phyloP scores from a whole-genome alignment of 2,797 vertebrate genomes.

The Squalus acanthias region DNA sequence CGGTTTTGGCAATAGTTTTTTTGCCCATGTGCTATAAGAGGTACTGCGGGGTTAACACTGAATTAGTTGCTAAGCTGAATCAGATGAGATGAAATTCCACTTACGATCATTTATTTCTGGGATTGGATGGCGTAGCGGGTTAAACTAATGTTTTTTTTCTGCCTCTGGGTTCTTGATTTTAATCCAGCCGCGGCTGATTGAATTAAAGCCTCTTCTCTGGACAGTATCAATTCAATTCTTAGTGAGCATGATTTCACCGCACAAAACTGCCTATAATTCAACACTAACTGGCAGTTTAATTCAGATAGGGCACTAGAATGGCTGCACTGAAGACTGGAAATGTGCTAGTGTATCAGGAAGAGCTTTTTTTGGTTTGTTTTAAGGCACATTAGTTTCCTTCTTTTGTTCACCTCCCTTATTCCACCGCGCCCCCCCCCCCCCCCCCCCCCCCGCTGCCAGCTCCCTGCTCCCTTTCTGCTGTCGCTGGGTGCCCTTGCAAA shows the following conservation, averaged over 20 bases:
- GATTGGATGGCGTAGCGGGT: background rate
- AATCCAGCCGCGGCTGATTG: slow-evolving; percentile 5
- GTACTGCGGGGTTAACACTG: slow-evolving; percentile 20
- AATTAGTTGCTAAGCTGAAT: slow-evolving; percentile 1
- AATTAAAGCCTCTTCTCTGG: slow-evolving; percentile 32
- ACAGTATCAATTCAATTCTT: slow-evolving; percentile 23
- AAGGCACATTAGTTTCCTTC: background rate
- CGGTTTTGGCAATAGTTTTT: background rate
- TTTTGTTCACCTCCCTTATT: background rate
- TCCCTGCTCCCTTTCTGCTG: background rate
- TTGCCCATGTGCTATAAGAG: background rate
- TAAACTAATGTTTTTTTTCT: slow-evolving; percentile 1
- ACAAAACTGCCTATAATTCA: slow-evolving; percentile 23
- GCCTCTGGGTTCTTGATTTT: slow-evolving; percentile 35
- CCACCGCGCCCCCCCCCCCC: too few relatives aligned
- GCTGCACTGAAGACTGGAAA: background rate
- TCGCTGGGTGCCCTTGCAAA: too few relatives aligned
- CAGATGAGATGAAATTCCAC: slow-evolving; percentile 8
- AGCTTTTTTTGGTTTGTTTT: background rate
- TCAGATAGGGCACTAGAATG: background rate
- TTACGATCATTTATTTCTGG: slow-evolving; percentile 24
- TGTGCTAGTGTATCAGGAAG: background rate
- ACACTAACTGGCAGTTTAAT: slow-evolving; percentile 24
- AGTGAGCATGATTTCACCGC: slow-evolving; percentile 23
- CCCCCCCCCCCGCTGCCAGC: too few relatives aligned